These are phyloP conservation scores for Avahi laniger DNA, from an alignment of 2,797 vertebrate genomes.

Conservation along the genomic window DNA sequence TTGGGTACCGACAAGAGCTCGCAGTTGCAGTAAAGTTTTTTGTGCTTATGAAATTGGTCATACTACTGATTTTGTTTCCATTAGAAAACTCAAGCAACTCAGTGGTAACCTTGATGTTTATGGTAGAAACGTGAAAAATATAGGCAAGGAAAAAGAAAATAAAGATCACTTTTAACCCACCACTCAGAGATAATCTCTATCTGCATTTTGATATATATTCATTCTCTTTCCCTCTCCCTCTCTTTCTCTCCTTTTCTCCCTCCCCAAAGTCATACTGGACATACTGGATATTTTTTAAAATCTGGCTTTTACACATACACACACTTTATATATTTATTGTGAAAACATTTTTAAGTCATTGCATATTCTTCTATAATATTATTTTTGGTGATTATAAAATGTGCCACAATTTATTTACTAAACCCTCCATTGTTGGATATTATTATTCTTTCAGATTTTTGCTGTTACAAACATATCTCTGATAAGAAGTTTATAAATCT, in stretches of 20 bases:
- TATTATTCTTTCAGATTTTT: neutral
- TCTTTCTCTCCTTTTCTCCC: rapidly evolving
- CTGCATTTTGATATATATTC: neutral
- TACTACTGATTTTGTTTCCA: neutral
- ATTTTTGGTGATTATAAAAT: constrained; percentile 18
- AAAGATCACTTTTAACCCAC: neutral
- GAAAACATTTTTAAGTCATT: neutral
- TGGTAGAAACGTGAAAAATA: neutral
- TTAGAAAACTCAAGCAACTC: neutral
- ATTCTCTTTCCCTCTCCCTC: neutral
- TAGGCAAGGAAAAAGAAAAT: neutral
- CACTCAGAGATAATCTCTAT: neutral
- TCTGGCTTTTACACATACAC: neutral
- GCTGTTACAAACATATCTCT: neutral
- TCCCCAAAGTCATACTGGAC: neutral
- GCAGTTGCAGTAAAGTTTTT: neutral
- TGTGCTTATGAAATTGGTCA: neutral
- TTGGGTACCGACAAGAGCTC: neutral
- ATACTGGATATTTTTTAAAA: neutral
- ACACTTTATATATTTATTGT: neutral
- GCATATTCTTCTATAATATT: neutral
- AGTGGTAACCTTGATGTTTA: neutral
- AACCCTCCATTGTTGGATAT: neutral
- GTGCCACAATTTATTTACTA: neutral
- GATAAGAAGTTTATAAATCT: neutral